Evolutionary conservation across 23 tunicate species (phyloP), one percentile per base, ranked within the genome.

Genomic region (Corella eumyota): DNA sequence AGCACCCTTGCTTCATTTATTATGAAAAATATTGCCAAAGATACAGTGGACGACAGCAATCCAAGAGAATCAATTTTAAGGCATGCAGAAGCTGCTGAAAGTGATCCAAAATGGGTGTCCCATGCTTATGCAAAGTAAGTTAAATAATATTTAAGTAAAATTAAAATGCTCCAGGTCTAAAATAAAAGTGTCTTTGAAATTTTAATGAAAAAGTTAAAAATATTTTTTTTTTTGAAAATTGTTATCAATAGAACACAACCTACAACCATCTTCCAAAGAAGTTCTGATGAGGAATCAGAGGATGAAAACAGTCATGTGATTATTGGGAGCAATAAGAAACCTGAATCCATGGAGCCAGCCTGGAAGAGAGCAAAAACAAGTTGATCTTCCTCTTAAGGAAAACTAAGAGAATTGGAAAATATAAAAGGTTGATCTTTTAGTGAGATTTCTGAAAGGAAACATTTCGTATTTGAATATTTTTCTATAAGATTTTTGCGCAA

Each of bases 11-110:
- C 96, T 6, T 88, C 96, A 36, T 88, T 78, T 34, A 70, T 88
- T 45, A 88, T 88, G 96, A 88, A 88, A 40, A 78, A 50, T 29
- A 88, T 88, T 30, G 96, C 96, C 7, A 88, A 88, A 51, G 85
- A 88, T 46, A 88, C 69, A 45, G 57, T 67, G 20, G 96, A 88
- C 56, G 96, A 88, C 52, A 31, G 81, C 26, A 77, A 88, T 57
- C 81, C 96, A 0, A 67, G 96, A 11, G 96, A 88, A 46, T 81
- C 96, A 11, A 78, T 88, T 45, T 57, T 88, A 30, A 52, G 85
- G 25, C 96, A 88, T 56, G 96, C 88, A 2, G 53, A 78, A 26
- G 96, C 65, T 17, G 96, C 96, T 1, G 81, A 46, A n/a, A 61
- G 63, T 25, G 45, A 73, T 20, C 96, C 96, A 6, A 68, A 72